phyloP scores from a whole-genome alignment of 1,140 invertebrate species.

The Linepithema humile region DNA sequence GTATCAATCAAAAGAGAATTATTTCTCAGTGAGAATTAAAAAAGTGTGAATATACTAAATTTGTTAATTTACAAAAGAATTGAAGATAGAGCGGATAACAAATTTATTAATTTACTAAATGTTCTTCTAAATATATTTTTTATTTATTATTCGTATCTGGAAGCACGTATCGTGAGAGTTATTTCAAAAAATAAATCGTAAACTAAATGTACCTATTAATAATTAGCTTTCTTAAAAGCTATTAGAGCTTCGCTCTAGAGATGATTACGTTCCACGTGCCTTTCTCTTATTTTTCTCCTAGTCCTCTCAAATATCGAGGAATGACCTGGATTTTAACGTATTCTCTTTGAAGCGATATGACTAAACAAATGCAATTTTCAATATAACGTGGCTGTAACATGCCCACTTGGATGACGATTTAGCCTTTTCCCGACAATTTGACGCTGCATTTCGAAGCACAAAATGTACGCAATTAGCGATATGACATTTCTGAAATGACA shows the following conservation, averaged over 20 bases:
- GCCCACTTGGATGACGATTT: conserved; percentile 58
- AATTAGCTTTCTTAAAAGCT: not conserved
- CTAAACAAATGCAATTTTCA: conserved; percentile 73
- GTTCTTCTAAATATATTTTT: not conserved
- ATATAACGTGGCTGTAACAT: conserved; percentile 28
- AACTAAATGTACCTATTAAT: conserved; percentile 38
- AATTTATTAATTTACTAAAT: not conserved
- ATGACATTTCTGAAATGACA: not conserved
- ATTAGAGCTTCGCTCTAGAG: not conserved
- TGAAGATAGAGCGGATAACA: not conserved
- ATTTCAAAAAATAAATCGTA: conserved; percentile 4
- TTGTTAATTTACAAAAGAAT: not conserved
- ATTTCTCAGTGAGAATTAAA: no score
- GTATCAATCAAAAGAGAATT: not conserved
- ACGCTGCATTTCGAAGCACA: not conserved
- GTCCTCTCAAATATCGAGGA: conserved; percentile 18
- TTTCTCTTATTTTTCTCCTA: conserved; percentile 39
- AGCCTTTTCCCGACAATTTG: not conserved
- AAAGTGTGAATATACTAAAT: no score
- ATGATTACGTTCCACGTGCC: conserved; percentile 48
- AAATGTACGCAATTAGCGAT: not conserved
- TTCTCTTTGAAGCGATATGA: conserved; percentile 63
- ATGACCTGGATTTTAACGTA: conserved; percentile 67
- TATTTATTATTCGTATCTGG: not conserved
- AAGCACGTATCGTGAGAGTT: not conserved